These are phyloP conservation scores for Calidris pygmaea DNA, from an alignment of 2,113 vertebrate genomes.

Conservation along the genomic window DNA sequence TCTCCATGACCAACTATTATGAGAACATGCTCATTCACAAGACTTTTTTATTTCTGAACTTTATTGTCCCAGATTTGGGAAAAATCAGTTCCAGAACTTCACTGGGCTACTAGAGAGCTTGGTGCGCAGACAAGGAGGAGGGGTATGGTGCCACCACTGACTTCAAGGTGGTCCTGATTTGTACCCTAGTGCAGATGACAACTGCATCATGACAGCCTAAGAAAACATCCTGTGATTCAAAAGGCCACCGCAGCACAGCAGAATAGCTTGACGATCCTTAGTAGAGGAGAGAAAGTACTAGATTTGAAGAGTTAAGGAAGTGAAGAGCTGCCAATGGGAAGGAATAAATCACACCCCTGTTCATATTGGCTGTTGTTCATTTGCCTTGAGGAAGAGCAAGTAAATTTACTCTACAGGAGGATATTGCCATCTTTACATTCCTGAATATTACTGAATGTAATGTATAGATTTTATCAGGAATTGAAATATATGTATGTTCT, in stretches of 20 bases:
- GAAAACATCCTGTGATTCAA: neutral
- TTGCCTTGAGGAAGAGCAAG: constrained; percentile 27
- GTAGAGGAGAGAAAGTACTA: neutral
- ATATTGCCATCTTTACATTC: neutral
- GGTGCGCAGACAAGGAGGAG: neutral
- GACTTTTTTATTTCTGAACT: neutral
- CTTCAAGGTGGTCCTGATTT: neutral
- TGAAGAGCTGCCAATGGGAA: constrained; percentile 7
- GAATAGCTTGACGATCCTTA: neutral
- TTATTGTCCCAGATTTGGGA: neutral
- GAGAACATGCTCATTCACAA: neutral
- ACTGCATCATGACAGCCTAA: neutral
- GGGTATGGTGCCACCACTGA: neutral
- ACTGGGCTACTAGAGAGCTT: neutral
- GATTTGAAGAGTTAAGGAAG: neutral
- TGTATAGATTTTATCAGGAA: constrained; percentile 3
- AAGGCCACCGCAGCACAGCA: neutral
- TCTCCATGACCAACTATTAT: neutral
- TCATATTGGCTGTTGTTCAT: constrained; percentile 28
- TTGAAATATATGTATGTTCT: neutral
- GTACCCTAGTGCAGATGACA: neutral
- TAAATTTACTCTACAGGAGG: neutral
- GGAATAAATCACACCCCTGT: neutral
- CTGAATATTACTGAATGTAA: neutral
- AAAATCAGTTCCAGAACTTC: neutral